Evolutionary conservation across 2,797 vertebrate species (phyloP).

Genomic region (Pagetopsis macropterus): DNA sequence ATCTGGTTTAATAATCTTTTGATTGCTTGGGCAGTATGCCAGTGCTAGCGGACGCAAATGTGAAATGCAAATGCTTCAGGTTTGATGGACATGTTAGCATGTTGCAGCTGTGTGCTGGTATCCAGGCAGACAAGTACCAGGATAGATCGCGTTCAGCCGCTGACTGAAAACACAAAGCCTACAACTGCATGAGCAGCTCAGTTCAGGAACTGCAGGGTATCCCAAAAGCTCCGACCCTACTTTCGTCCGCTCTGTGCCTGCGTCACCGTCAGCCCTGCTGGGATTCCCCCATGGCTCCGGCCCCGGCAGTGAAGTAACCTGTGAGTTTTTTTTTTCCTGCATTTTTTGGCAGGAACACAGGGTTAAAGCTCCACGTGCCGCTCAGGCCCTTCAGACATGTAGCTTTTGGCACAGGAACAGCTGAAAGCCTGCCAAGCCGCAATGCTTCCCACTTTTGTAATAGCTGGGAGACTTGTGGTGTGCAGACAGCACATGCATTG

Average conservation of each 20-base stretch:
- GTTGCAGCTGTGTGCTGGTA: conserved; percentile 63
- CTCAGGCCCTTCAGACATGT: conserved; percentile 66
- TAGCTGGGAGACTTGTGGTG: conserved; percentile 52
- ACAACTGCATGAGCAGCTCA: conserved; percentile 31
- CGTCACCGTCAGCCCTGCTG: conserved; percentile 61
- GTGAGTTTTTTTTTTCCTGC: conserved; percentile 48
- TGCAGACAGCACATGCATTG: conserved; percentile 23
- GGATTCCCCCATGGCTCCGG: conserved; percentile 77
- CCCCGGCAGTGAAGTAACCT: conserved; percentile 76
- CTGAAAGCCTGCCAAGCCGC: conserved; percentile 79
- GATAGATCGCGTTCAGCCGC: conserved; percentile 41
- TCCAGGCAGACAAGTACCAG: conserved; percentile 69
- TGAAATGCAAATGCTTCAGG: conserved; percentile 57
- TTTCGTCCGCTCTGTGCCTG: conserved; percentile 36
- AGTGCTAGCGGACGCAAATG: conserved; percentile 43
- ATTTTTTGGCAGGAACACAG: conserved; percentile 78
- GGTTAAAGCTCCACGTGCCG: conserved; percentile 63
- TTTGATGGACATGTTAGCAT: conserved; percentile 61
- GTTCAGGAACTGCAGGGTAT: conserved; percentile 50
- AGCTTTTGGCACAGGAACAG: conserved; percentile 81
- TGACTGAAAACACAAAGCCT: conserved; percentile 40
- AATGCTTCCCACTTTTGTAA: conserved; percentile 49
- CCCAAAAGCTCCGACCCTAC: conserved; percentile 57
- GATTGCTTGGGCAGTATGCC: conserved; percentile 52
- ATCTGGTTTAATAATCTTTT: conserved; percentile 58